Evolutionary conservation across 2,113 vertebrate species (phyloP).

Genomic region (Cercocebus atys): DNA sequence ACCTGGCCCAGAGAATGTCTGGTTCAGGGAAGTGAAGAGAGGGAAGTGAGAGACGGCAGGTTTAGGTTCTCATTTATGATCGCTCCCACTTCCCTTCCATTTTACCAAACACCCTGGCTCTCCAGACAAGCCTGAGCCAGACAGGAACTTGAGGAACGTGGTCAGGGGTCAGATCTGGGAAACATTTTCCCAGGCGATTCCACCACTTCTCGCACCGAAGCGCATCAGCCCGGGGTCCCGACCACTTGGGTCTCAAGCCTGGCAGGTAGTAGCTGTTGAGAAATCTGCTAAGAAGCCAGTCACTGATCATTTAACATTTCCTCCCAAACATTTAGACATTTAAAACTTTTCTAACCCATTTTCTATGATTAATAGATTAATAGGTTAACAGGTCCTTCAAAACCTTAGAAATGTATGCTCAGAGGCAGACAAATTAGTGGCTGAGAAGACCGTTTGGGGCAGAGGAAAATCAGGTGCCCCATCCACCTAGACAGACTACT

Average conservation of each 20-base stretch:
- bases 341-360: neutral
- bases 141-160: conserved; percentile 3
- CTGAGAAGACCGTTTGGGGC: neutral
- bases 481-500: no score
- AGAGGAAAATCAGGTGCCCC: neutral
- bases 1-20: neutral
- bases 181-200: neutral
- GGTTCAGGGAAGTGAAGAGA: neutral
- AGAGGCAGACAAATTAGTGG: neutral
- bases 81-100: conserved; percentile 34
- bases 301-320: neutral
- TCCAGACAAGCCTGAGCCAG: neutral
- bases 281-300: neutral
- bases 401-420: neutral
- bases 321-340: neutral
- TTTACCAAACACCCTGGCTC: neutral
- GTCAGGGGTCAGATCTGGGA: neutral
- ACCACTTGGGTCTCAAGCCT: accelerated
- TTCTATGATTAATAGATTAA: neutral
- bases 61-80: neutral
- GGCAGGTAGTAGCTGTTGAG: neutral
- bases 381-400: neutral
- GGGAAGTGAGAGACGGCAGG: neutral
- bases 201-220: accelerated
- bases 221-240: neutral